Conservation (phyloP, 2,113 vertebrate genomes). For the Hippocampus abdominalis region DNA sequence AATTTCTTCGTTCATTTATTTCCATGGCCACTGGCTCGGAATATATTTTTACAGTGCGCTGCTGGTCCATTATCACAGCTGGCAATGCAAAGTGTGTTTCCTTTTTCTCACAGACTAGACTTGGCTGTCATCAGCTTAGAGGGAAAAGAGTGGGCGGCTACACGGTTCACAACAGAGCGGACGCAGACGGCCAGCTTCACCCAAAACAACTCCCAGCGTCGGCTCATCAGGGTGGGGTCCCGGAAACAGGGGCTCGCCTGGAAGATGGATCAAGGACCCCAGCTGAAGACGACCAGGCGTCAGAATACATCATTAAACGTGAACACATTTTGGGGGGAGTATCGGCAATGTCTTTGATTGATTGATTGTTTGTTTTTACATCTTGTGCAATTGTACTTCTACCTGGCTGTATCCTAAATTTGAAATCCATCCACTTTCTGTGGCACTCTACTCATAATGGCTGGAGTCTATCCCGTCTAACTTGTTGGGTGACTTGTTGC, state of each 20-base stretch:
- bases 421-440: no score
- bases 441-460: no score
- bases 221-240: conserved; percentile 46
- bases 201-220: conserved; percentile 26
- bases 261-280: conserved; percentile 1
- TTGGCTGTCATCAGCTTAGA: conserved; percentile 42
- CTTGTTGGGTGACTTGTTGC: no score
- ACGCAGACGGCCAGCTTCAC: conserved; percentile 36
- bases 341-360: no score
- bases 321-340: no score
- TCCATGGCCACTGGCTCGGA: not conserved
- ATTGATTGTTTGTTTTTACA: no score
- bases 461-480: no score
- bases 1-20: not conserved
- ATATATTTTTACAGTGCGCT: conserved; percentile 8
- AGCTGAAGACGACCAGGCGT: not conserved
- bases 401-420: no score
- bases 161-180: conserved; percentile 36
- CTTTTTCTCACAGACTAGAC: conserved; percentile 45
- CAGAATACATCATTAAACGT: not conserved
- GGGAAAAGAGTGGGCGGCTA: conserved; percentile 50
- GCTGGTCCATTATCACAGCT: conserved; percentile 16
- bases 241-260: conserved; percentile 19
- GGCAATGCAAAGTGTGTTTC: conserved; percentile 24
- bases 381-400: no score